Evolutionary conservation across 2,113 vertebrate genomes (phyloP), one percentile per base, ranked within the genome.

Genomic region (cat (Felis catus)): DNA sequence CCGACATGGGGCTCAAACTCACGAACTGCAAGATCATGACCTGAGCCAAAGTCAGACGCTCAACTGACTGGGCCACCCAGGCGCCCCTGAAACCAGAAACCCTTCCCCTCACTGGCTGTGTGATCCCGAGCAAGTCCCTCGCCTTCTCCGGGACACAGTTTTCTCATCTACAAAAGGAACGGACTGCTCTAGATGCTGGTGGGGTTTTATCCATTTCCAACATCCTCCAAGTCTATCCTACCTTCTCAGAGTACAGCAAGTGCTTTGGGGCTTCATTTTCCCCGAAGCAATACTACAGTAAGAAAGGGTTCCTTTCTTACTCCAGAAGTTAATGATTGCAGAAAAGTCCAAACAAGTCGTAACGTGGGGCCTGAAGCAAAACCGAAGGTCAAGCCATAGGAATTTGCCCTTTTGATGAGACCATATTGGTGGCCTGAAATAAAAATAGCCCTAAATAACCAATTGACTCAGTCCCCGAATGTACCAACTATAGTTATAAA

Each of bases 361-460:
- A 91, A 71, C 21, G 63, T 81, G n/a, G 36, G 65, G 27, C 23
- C 68, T 89, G 63, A 95, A 53, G 53, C 55, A 89, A 96, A 58
- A 91, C 4, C 29, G 58, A 94, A 95, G 27, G 14, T 36, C 29
- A 48, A 89, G 8, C 45, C 96, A 7, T 86, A 93, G 95, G 45
- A 91, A 94, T 83, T 55, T 70, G 23, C n/a, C 41, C 80, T 53
- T 79, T 89, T 92, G 41, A 74, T 87, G 51, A 96, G 51, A 48
- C 61, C 66, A 73, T 76, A 96, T 71, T 61, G 11, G 82, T 92
- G 68, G 31, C 51, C 48, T 86, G 63, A 96, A 94, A 97, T 97
- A 80, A 97, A 96, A 94, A 89, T 39, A 96, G 66, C 4, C 21
- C 36, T 82, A 93, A 83, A 96, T 95, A 93, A 78, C 55, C 55